Evolutionary conservation across 2,797 vertebrate species (phyloP).

Genomic region (Hemitrygon akajei): DNA sequence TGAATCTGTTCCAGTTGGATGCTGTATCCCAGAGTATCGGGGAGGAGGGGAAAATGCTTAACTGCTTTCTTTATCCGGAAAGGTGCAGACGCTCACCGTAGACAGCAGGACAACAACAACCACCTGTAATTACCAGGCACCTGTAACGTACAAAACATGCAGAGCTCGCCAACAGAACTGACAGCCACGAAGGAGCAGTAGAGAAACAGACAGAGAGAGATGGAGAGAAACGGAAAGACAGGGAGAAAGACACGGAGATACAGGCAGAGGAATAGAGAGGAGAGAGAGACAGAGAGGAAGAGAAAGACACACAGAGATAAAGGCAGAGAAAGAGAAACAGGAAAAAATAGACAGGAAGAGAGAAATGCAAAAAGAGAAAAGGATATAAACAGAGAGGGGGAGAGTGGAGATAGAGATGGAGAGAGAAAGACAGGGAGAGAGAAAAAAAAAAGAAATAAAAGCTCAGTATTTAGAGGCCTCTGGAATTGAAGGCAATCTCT

Average conservation of each 20-base stretch:
- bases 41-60: not conserved
- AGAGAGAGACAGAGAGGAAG: no score
- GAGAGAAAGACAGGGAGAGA: no score
- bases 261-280: not conserved
- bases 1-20: not conserved
- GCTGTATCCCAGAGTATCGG: not conserved
- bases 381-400: no score
- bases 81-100: not conserved
- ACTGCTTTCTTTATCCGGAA: no score
- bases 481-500: not conserved
- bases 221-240: no score
- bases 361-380: no score
- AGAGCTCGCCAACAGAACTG: not conserved
- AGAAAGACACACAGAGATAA: no score
- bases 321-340: no score
- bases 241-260: not conserved
- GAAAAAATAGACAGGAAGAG: no score
- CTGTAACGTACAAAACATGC: not conserved
- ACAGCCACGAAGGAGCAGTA: not conserved
- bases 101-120: not conserved
- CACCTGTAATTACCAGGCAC: not conserved
- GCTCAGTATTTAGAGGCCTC: no score
- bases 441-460: no score
- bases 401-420: no score
- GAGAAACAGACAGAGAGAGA: not conserved